A percentile compares a stretch with the other conserved stretches of the same genome.
Conservation (phyloP, 2,888 invertebrate genomes). For the Dasysyrphus albostriatus region DNA sequence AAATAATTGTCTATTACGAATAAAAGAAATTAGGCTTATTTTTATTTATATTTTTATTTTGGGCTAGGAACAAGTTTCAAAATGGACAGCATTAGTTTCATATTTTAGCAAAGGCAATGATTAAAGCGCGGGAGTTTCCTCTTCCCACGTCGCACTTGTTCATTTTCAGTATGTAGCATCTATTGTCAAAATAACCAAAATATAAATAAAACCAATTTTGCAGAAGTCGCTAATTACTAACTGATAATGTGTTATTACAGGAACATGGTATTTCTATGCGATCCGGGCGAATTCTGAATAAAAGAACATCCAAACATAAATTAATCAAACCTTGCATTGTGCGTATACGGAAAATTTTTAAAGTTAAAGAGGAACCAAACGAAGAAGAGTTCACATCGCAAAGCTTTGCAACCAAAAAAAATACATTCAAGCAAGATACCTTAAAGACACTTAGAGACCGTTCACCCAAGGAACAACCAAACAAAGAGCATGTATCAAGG, state of each 20-base stretch:
- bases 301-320: conserved; percentile 77
- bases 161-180: conserved; percentile 57
- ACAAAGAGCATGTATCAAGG: neutral
- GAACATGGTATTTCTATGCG: conserved; percentile 80
- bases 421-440: conserved; percentile 5
- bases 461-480: conserved; percentile 13
- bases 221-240: conserved; percentile 42
- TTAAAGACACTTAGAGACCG: conserved; percentile 27
- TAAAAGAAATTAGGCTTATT: neutral
- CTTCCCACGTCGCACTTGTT: conserved; percentile 21
- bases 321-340: conserved; percentile 82
- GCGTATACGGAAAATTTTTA: conserved; percentile 80
- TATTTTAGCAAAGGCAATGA: neutral
- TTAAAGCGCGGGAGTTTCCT: conserved; percentile 52
- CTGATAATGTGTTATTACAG: conserved; percentile 67
- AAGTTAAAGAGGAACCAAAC: conserved; percentile 23
- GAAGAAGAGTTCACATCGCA: conserved; percentile 18
- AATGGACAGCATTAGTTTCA: neutral
- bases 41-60: neutral
- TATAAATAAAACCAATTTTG: conserved; percentile 25
- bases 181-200: conserved; percentile 33
- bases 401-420: conserved; percentile 4
- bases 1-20: neutral
- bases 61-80: neutral
- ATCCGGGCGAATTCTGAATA: conserved; percentile 79